Evolutionary conservation across 2,113 vertebrate genomes (phyloP).

Genomic region (Varanus komodoensis): DNA sequence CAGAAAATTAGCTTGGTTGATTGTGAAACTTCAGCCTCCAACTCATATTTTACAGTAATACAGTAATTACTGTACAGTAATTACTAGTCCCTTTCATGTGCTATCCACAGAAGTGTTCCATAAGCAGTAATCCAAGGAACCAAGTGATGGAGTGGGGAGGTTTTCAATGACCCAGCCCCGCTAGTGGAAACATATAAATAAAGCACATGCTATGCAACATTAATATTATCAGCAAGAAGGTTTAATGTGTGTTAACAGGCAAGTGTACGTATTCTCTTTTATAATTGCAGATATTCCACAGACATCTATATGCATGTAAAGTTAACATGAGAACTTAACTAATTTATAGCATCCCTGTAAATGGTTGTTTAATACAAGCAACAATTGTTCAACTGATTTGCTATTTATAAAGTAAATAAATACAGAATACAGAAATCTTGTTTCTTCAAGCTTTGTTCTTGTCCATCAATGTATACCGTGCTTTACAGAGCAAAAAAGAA

Average conservation of each 20-base stretch:
- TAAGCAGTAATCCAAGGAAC: too few species aligned
- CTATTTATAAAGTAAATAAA: neutral
- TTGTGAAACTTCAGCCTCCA: neutral
- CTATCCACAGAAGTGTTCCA: too few species aligned
- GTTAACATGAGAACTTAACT: neutral
- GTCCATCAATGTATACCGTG: neutral
- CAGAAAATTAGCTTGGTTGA: neutral
- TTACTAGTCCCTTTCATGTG: too few species aligned
- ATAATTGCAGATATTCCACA: neutral
- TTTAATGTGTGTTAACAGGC: neutral
- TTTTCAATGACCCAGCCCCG: neutral
- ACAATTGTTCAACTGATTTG: neutral
- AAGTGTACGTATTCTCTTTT: neutral
- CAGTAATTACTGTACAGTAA: neutral
- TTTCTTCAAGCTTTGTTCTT: too few species aligned
- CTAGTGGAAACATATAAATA: neutral
- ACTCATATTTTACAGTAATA: neutral
- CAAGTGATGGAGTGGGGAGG: neutral
- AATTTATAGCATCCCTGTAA: neutral
- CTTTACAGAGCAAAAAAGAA: neutral
- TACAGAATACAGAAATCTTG: too few species aligned
- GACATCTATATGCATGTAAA: neutral
- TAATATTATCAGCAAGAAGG: neutral
- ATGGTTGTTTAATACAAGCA: neutral
- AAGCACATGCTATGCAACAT: neutral